Evolutionary conservation across 2,113 vertebrate genomes (phyloP), one percentile per base, ranked within the genome.

Genomic region (Alouatta palliata): DNA sequence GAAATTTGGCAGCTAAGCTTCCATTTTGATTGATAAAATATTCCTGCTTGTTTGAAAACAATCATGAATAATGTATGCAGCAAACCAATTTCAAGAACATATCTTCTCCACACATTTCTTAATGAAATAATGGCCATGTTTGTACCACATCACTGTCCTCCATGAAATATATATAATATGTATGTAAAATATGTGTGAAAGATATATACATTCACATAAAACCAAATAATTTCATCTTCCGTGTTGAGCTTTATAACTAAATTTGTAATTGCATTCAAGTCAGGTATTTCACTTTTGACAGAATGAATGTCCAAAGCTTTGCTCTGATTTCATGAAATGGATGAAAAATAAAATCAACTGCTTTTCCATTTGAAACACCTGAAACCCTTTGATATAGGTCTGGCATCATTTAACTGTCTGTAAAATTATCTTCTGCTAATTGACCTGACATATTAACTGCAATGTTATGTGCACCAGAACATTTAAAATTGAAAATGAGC

Each of bases 1-100:
- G 56, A 76, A 93, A 83, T 70, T 93, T 89, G 86, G 68, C 61
- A 77, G 49, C 58, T 49, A 35, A 85, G 40, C 71, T 79, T 84
- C 58, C 93, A 19, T 84, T 77, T 84, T 84, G 84, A 88, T 92
- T 76, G 47, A 79, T 56, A 58, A 40, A 83, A 35, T 68, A 83
- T 20, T 88, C 19, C 70, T 95, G 23, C 54, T 88, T 76, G 37
- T 88, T 92, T 84, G 19, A 84, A 58, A 27, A 68, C 47, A 30
- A 68, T 68, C 77, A 58, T 70, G 47, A 93, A 68, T 68, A 93
- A 83, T 35, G 19, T 49, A 83, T 70, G 35, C 27, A 37, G 58
- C 68, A 93, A 96, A 76, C 35, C 47, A 92, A 40, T 96, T 92
- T 40, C 16, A 89, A 88, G 47, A 76, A 88, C 43, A 27, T 58